Percentiles rank a stretch among this genome's conserved stretches.
Conservation (phyloP, 2,113 vertebrate genomes). For the Pelvicachromis taeniatus region DNA sequence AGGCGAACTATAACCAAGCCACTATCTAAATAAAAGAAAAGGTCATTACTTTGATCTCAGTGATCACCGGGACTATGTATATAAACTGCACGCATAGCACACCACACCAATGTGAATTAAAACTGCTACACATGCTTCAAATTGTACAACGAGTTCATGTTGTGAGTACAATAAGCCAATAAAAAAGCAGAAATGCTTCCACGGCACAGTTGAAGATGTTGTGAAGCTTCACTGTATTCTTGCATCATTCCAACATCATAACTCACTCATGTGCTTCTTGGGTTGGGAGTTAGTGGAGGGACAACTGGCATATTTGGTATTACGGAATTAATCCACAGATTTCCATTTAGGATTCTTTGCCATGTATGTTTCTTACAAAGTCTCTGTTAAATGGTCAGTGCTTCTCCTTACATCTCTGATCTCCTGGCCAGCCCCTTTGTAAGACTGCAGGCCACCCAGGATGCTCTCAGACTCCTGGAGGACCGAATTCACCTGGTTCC, state of each 20-base stretch:
- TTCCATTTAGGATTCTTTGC: background rate
- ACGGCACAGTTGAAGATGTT: background rate
- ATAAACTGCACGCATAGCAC: background rate
- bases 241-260: background rate
- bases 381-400: background rate
- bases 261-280: background rate
- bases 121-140: background rate
- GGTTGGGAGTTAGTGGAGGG: background rate
- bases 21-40: background rate
- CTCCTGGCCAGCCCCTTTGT: slow-evolving; percentile 96
- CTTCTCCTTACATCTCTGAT: slow-evolving; percentile 87
- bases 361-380: background rate
- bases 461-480: slow-evolving; percentile 96
- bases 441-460: slow-evolving; percentile 88
- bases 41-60: fast-evolving
- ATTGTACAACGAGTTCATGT: too few relatives aligned
- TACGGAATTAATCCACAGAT: background rate
- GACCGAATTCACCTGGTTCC: slow-evolving; percentile 96
- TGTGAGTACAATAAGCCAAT: background rate
- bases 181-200: background rate
- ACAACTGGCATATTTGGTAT: background rate
- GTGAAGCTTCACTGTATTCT: background rate
- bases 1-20: background rate
- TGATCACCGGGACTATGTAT: background rate
- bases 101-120: background rate